Base-by-base conservation (phyloP, 2,888 invertebrate species). In the Tiphia femorata region DNA sequence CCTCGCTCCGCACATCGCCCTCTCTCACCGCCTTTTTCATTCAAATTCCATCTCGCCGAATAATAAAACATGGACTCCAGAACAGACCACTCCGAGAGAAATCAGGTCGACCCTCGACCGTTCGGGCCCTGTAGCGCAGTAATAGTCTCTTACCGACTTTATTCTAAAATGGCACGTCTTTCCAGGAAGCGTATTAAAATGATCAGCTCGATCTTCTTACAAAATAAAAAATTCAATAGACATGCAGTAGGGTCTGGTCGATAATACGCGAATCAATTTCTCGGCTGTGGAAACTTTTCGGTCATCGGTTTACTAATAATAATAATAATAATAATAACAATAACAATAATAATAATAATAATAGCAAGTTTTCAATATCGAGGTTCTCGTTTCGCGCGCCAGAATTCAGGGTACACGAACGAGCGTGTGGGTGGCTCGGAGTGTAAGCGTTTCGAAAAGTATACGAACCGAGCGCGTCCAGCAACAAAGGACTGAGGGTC, bases 41-140 rank as follows among this genome's bases (percentile, higher is more conserved):
- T 70, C 60, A 68, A 68, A 66, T 68, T 64, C 52, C 47, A 56
- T 70, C 54, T 55, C 47, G 54, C 43, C 48, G 47, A 64, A 70
- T 70, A 67, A 67, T 67, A 64, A 67, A 64, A 49, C 38, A 12
- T 38, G 47, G 19, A 21, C 27, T 20, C 49, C 49, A 48, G 49
- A 47, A 37, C n/a, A 16, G 42, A 40, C 44, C n/a, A n/a, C 37
- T 30, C 3, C 10, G 27, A 35, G 42, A 27, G n/a, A 27, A 53
- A 48, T 53, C 37, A 29, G 19, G 19, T 44, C 38, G 40, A 42
- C 35, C 30, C 42, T 33, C 23, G 20, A n/a, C 21, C 19, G 41
- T 16, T 37, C 12, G 12, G 12, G 33, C 33, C 33, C 12, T 14
- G 12, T n/a, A 14, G 29, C 7, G 7, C 7, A 12, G 29, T 7